A percentile compares a stretch with the other conserved stretches of the same genome.
phyloP scores from a whole-genome alignment of 2,797 vertebrate genomes.

The Ptychadena robeensis region DNA sequence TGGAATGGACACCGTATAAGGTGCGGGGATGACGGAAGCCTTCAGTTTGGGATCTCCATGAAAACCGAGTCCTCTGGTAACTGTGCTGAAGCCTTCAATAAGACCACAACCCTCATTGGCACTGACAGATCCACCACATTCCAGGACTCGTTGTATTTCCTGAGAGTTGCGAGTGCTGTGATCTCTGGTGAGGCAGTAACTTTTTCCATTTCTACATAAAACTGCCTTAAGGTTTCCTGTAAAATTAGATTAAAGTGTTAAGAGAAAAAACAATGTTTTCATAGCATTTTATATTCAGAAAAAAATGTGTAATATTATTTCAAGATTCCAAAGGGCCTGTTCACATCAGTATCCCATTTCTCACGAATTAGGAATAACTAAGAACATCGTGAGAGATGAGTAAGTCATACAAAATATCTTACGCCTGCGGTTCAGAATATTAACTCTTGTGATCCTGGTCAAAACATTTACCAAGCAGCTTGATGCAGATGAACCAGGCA shows the following conservation, averaged over 20 bases:
- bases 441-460: too few species aligned
- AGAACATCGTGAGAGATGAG: too few species aligned
- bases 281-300: too few species aligned
- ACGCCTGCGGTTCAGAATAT: too few species aligned
- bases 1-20: conserved; percentile 66
- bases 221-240: conserved; percentile 71
- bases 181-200: conserved; percentile 71
- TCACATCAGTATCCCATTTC: too few species aligned
- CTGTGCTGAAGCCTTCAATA: conserved; percentile 66
- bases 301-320: background rate
- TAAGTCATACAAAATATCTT: too few species aligned
- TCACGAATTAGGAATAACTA: too few species aligned
- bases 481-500: too few species aligned
- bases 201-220: conserved; percentile 73
- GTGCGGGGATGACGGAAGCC: conserved; percentile 69
- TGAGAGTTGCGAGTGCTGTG: conserved; percentile 66
- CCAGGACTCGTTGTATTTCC: conserved; percentile 66
- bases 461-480: too few species aligned
- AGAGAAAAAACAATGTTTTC: background rate
- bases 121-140: conserved; percentile 67
- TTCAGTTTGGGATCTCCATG: conserved; percentile 70
- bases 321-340: background rate
- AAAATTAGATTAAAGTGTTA: conserved; percentile 31
- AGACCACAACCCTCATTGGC: conserved; percentile 64
- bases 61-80: conserved; percentile 70